Percentiles rank a stretch among this genome's conserved stretches.
Evolutionary conservation across 2,797 vertebrate species (phyloP).

Genomic region (Acrossocheilus wenchowensis): DNA sequence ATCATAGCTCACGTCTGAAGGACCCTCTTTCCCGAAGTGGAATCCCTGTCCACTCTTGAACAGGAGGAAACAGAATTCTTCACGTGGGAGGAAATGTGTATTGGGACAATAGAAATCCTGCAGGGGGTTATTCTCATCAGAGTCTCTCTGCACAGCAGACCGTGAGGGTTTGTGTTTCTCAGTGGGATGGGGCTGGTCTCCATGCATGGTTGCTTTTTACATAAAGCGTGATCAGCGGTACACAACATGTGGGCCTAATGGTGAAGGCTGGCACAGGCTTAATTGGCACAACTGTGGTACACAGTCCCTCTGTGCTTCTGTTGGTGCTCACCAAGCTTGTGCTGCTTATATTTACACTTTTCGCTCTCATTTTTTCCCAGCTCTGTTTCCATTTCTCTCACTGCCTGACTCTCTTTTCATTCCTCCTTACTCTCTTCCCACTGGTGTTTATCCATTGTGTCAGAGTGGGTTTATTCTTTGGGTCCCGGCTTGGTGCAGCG

Average conservation of each 20-base stretch:
- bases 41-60: conserved; percentile 11
- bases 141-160: conserved; percentile 19
- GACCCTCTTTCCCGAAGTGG: background rate
- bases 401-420: conserved; percentile 19
- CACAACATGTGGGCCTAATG: conserved; percentile 50
- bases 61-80: conserved; percentile 27
- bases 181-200: conserved; percentile 16
- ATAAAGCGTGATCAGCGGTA: conserved; percentile 35
- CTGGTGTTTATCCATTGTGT: conserved; percentile 65
- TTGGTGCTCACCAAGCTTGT: conserved; percentile 23
- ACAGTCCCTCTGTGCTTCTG: conserved; percentile 39
- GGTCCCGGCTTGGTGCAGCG: conserved; percentile 29
- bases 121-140: conserved; percentile 22
- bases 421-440: conserved; percentile 38
- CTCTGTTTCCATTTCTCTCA: conserved; percentile 13
- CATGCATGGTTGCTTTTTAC: conserved; percentile 35
- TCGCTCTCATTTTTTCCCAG: background rate
- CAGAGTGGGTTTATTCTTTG: conserved; percentile 59
- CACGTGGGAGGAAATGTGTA: conserved; percentile 27
- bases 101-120: conserved; percentile 22
- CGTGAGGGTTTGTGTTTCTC: conserved; percentile 44
- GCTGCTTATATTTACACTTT: conserved; percentile 35
- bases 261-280: conserved; percentile 35
- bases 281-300: conserved; percentile 37
- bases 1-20: conserved; percentile 13